These are phyloP conservation scores for Neomorphus geoffroyi DNA, from an alignment of 2,797 vertebrate species.

Conservation along the genomic window DNA sequence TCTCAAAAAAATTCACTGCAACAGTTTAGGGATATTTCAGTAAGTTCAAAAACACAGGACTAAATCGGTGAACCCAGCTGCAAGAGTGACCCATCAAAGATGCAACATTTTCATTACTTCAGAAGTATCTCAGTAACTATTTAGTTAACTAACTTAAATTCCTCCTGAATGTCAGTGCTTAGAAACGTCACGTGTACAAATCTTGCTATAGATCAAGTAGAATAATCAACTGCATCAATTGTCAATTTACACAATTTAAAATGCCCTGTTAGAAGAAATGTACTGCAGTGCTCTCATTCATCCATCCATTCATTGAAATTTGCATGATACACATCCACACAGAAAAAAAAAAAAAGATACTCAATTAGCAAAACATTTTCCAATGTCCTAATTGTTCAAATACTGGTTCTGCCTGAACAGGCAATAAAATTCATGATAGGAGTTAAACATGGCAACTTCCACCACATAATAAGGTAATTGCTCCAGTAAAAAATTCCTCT, in stretches of 20 bases:
- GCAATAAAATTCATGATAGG: constrained; percentile 21
- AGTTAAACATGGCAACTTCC: constrained; percentile 51
- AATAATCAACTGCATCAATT: rapidly evolving
- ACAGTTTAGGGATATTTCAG: not conserved
- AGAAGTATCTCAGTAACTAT: not conserved
- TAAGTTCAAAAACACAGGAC: not conserved
- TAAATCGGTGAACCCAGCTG: not conserved
- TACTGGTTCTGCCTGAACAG: not conserved
- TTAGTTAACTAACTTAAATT: not conserved
- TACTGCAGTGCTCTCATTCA: not conserved
- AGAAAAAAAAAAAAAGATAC: not conserved
- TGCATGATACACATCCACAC: not conserved
- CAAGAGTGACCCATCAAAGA: not conserved
- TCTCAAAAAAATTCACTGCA: not conserved
- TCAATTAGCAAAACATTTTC: not conserved
- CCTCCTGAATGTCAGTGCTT: not conserved
- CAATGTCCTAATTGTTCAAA: not conserved
- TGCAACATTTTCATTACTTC: not conserved
- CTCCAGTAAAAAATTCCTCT: constrained; percentile 44
- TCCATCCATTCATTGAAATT: not conserved
- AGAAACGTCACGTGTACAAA: not conserved
- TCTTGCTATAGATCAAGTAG: not conserved
- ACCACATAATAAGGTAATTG: constrained; percentile 35
- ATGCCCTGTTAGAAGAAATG: not conserved
- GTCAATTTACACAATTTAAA: not conserved